Evolutionary conservation across 2,888 invertebrate species (phyloP), one percentile per base, ranked within the genome.

Genomic region (Plagiodera versicolora): DNA sequence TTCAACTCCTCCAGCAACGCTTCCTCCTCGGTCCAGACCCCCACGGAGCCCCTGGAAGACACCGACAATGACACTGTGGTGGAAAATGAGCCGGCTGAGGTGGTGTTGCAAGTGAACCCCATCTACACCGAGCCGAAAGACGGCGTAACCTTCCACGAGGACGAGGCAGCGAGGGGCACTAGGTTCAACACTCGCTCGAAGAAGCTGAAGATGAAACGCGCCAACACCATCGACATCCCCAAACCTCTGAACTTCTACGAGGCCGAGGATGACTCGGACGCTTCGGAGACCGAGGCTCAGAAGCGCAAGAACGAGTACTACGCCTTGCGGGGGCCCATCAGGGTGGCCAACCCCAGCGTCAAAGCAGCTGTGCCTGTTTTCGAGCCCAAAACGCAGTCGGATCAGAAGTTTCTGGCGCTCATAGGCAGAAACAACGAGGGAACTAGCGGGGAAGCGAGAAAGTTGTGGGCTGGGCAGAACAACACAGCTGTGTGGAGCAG

Each of bases 141-240:
- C 10, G 9, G 16, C 9, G 24, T 35, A 8, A 20, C 10, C 18
- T 18, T 50, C 16, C 18, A 46, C n/a, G 14, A 28, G 30, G 57
- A 61, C 0, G 56, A 71, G 16, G 72, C 72, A 14, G 74, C 75
- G 28, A 75, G 72, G 65, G 72, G 79, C 0, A 81, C 78, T 67
- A 75, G 84, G 61, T 87, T 85, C 68, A 82, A 82, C 52, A 65
- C 71, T 2, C 64, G 66, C 14, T 85, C 83, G 63, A 89, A 89
- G 70, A 91, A 90, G 74, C 82, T 88, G 19, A 87, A 89, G 71
- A 91, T 94, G 88, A 94, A 93, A 79, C 85, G 94, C 14, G 93
- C 94, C 2, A 94, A 94, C 70, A 94, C 94, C 1, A 92, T 94
- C 65, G 93, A 94, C 74, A 92, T 94, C 75, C 92, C 93, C 0